These are phyloP conservation scores for Adineta ricciae DNA, from an alignment of 2,888 invertebrate species.

Conservation along the genomic window DNA sequence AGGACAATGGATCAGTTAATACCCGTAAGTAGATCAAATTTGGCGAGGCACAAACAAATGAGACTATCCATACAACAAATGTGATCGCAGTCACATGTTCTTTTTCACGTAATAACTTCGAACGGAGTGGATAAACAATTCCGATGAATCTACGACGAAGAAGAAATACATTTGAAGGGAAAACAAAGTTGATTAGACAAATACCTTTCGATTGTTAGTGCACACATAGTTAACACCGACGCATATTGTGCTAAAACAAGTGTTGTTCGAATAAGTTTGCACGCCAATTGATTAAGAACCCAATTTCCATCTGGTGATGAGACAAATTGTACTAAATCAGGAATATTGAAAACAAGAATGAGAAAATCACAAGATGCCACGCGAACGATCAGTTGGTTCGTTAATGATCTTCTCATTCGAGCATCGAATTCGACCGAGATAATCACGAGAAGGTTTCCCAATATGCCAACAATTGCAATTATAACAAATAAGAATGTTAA, in stretches of 20 bases:
- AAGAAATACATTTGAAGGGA: background rate
- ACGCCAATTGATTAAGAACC: background rate
- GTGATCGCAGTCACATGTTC: background rate
- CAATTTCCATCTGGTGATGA: background rate
- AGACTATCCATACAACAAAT: background rate
- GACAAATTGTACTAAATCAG: background rate
- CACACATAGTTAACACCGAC: constrained; percentile 7
- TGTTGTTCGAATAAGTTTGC: constrained; percentile 8
- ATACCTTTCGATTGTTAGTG: background rate
- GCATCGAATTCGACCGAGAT: background rate
- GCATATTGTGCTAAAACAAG: constrained; percentile 19
- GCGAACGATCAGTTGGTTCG: constrained; percentile 1
- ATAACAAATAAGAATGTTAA: constrained; percentile 1
- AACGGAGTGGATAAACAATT: constrained; percentile 17
- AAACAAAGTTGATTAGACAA: background rate
- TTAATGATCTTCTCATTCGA: constrained; percentile 7
- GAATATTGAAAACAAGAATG: constrained; percentile 10
- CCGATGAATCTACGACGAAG: constrained; percentile 1
- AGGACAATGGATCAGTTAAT: background rate
- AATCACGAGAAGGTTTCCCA: background rate
- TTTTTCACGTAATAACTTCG: constrained; percentile 1
- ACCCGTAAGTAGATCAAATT: background rate
- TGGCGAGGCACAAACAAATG: background rate
- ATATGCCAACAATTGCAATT: background rate
- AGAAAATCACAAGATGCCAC: constrained; percentile 10